Percentiles rank a stretch among this genome's conserved stretches.
Evolutionary conservation across 1,140 invertebrate genomes (phyloP).

Genomic region (Neodiprion pinetum): DNA sequence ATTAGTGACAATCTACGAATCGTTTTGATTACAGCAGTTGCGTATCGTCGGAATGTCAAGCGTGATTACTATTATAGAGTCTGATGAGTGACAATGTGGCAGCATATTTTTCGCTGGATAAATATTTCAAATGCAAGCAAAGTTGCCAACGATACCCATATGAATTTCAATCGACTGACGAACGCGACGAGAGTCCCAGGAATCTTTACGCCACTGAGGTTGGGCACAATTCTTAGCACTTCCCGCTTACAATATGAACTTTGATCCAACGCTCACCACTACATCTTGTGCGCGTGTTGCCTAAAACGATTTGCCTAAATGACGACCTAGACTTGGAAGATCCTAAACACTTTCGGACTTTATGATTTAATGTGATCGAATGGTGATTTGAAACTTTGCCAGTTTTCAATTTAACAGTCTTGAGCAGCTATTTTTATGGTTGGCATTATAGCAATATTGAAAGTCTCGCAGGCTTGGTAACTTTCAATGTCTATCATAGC

Average conservation of each 20-base stretch:
- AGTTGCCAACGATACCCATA: not conserved
- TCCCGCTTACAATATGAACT: not conserved
- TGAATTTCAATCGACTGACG: not conserved
- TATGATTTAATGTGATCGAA: not conserved
- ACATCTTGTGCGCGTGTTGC: not conserved
- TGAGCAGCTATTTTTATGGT: conserved; percentile 39
- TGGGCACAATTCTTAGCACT: not conserved
- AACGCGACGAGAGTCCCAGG: not conserved
- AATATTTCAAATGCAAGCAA: not conserved
- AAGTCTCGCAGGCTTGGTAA: conserved; percentile 24
- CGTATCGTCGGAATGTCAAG: too few species aligned
- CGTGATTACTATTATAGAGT: too few species aligned
- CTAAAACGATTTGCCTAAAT: not conserved
- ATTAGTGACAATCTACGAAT: too few species aligned
- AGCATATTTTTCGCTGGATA: too few species aligned
- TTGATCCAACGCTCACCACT: not conserved
- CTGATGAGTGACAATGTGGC: too few species aligned
- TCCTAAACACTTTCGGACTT: not conserved
- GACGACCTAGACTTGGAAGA: not conserved
- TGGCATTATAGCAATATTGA: conserved; percentile 38
- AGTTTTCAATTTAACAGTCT: conserved; percentile 3
- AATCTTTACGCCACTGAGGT: not conserved
- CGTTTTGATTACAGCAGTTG: too few species aligned
- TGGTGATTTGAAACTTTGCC: not conserved
- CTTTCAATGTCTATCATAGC: not conserved